Base-by-base conservation (phyloP, 2,888 invertebrate genomes). In the Troides oblongomaculatus region DNA sequence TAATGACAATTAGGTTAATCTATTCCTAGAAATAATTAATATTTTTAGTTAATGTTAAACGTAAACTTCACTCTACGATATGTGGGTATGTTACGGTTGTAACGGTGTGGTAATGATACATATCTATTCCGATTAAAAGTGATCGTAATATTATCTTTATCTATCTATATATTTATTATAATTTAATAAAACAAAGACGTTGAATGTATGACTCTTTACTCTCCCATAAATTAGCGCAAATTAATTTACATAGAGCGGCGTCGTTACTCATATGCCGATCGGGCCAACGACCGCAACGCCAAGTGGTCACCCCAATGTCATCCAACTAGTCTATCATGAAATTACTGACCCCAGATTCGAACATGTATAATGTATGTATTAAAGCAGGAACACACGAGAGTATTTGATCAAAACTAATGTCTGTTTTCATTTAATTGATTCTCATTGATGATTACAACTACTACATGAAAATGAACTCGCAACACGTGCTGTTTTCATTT, bases 231-330 rank as follows among this genome's bases (percentile, higher is more conserved):
- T 88, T 84, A 84, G 82, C 82, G 74, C 78, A 77, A 77, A 80
- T 72, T 77, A 80, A 87, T 87, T 88, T 86, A 81, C 84, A 86
- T 85, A 80, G 78, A 83, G 77, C 77, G 79, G 79, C 80, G 80
- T 78, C 77, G 76, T 74, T 75, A 78, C 72, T 80, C 79, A 78
- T 80, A 76, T 78, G 78, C 79, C 79, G 79, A 80, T 79, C 83
- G 85, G 86, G 86, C 81, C 85, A 79, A 81, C 83, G 88, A 88
- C 89, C 88, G 85, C 77, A 75, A 76, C 77, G 77, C 74, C 78
- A 79, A 81, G 81, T 79, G 80, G 79, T 81, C 81, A 81, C 77
- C 79, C 79, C 74, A 75, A 74, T 71, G 71, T 69, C 73, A 71
- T 73, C 73, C 68, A 70, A 75, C 75, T 72, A 75, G 78, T 78